Base-by-base conservation (phyloP, 2,113 vertebrate genomes). In the Pithys albifrons region DNA sequence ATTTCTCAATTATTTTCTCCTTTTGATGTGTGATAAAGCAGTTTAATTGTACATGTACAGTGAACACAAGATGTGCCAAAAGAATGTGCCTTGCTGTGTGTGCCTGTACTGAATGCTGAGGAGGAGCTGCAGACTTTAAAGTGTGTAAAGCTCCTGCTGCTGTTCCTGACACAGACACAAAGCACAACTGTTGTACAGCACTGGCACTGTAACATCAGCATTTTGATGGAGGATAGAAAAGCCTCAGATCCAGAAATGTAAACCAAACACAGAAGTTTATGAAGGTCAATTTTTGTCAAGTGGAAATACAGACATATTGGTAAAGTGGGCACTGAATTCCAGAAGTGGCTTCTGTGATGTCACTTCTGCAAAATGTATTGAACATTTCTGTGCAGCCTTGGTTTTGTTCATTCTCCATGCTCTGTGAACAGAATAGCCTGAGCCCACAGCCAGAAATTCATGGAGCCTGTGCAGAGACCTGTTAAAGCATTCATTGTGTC, bases 81-180 rank as follows among this genome's bases (percentile, higher is more conserved):
- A 85, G 25, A 1, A 0, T 11, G 3, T 7, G 41, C 17, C 15
- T 52, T 8, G 1, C 9, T n/a, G 19, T 14, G 7, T 1, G 0
- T 78, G 29, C 49, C 45, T 24, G 3, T 57, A 4, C n/a, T 77
- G 61, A 18, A 2, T 13, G 25, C 27, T 10, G 23, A 51, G 62
- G 6, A 39, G 12, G 54, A 74, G 43, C 51, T 41, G 41, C 23
- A 19, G 72, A 18, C 12, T 49, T 45, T 23, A 17, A 28, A 19
- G 5, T 2, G 3, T n/a, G 6, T 31, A 27, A 66, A 80, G 16
- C 16, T 61, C 20, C 49, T 45, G 18, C 16, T 79, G 16, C 49
- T 74, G 28, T 24, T 10, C 55, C 71, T 33, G n/a, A 18, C 33
- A 9, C 8, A 81, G 72, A 46, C 10, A 62, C 2, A 6, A 9